Evolutionary conservation across 2,113 vertebrate species (phyloP), one percentile per base, ranked within the genome.

Genomic region (Loxodonta africana): DNA sequence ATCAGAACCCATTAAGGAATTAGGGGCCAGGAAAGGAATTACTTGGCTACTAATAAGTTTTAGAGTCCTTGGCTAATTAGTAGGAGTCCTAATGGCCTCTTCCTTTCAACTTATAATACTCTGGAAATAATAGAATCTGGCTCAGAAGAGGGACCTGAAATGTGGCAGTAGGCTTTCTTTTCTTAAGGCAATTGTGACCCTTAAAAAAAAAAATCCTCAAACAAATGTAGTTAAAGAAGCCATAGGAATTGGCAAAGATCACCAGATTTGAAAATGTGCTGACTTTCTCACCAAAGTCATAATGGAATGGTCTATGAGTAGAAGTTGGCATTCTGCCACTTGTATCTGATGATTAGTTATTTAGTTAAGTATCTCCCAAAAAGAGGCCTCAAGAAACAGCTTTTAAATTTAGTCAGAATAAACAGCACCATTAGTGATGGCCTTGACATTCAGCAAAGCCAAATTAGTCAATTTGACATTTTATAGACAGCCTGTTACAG

Each of bases 381-480:
- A 93, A 94, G 84, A 93, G 69, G 33, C 37, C 88, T 97, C 12
- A 69, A 90, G 65, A 90, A 95, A 81, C 84, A 94, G 81, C 83
- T 94, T 96, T 94, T 90, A 95, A 95, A 92, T 92, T 90, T 94
- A 97, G 67, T 62, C 26, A 83, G 73, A 93, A 87, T 85, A 69
- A 95, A 73, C 82, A 92, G 41, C 48, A 83, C 30, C 53, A 83
- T 83, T 95, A 96, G 71, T 94, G 73, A 92, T 82, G 87, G 83
- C 86, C 83, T 94, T 91, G 88, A 97, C 76, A 92, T 96, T 95
- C 81, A 96, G 77, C 33, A 95, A 92, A 96, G 87, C 81, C 71
- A 93, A 96, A 96, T 97, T 74, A 82, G n/a, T 93, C 86, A 81
- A 9, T 62, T 63, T 98, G 95, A 90, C 83, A 60, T 94, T 89